These are phyloP conservation scores for Erannis defoliaria DNA, from an alignment of 2,888 invertebrate genomes.

Conservation along the genomic window DNA sequence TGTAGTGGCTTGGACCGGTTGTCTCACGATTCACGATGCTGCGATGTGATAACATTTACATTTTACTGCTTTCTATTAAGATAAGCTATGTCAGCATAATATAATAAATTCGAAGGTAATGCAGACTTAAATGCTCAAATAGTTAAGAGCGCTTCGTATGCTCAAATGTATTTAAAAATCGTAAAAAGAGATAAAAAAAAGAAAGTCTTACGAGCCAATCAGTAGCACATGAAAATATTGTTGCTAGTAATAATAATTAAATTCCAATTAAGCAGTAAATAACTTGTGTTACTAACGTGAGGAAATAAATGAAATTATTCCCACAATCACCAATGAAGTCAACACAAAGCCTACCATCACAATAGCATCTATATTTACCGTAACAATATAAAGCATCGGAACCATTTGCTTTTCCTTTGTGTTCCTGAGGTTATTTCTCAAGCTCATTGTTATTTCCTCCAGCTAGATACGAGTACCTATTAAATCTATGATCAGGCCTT, in stretches of 20 bases:
- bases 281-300: neutral
- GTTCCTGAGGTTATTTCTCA: slow-evolving; percentile 17
- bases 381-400: slow-evolving; percentile 25
- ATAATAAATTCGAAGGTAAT: slow-evolving; percentile 6
- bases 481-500: slow-evolving; percentile 12
- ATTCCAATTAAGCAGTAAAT: neutral
- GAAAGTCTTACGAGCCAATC: neutral
- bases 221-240: neutral
- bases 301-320: slow-evolving; percentile 15
- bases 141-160: too few species aligned
- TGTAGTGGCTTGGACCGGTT: slow-evolving; percentile 51
- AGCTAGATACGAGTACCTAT: neutral
- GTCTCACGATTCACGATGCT: slow-evolving; percentile 36
- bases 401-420: slow-evolving; percentile 22
- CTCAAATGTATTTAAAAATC: neutral
- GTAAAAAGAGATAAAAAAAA: too few species aligned
- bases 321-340: slow-evolving; percentile 6
- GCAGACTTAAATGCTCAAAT: neutral
- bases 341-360: slow-evolving; percentile 23
- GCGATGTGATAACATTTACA: slow-evolving; percentile 21
- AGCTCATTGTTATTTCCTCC: slow-evolving; percentile 18
- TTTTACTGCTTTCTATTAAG: slow-evolving; percentile 25
- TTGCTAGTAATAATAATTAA: neutral
- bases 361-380: slow-evolving; percentile 29
- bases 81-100: slow-evolving; percentile 12